Percentiles rank a stretch among this genome's conserved stretches.
phyloP scores from a whole-genome alignment of 2,113 vertebrate genomes.

The Saguinus midas region DNA sequence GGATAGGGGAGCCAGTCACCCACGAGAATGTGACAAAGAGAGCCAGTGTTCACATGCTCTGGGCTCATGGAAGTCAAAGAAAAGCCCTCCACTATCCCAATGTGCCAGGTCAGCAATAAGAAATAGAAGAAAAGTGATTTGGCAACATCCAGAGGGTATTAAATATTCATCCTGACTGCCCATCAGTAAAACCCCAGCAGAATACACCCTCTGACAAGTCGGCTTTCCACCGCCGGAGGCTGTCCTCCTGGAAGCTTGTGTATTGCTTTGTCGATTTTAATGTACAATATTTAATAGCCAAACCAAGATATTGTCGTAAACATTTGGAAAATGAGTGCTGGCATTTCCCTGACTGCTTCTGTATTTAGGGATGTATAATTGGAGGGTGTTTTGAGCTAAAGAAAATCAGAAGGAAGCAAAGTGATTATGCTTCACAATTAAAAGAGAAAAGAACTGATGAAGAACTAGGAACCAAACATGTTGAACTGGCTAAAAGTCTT shows the following conservation, averaged over 20 bases:
- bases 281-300: constrained; percentile 69
- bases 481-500: background rate
- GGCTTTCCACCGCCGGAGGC: constrained; percentile 49
- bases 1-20: background rate
- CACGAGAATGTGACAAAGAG: background rate
- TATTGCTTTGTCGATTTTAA: constrained; percentile 74
- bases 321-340: constrained; percentile 66
- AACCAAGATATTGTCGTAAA: constrained; percentile 55
- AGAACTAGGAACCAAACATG: background rate
- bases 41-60: background rate
- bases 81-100: background rate
- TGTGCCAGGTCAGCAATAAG: constrained; percentile 68
- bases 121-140: constrained; percentile 57
- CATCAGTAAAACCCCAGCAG: constrained; percentile 69
- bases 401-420: constrained; percentile 59
- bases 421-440: background rate
- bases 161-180: constrained; percentile 74
- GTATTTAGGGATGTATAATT: constrained; percentile 52
- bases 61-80: background rate
- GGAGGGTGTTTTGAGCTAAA: constrained; percentile 19
- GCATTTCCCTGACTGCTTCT: constrained; percentile 68
- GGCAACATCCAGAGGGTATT: constrained; percentile 65
- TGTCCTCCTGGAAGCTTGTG: constrained; percentile 66
- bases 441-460: constrained; percentile 24
- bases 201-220: constrained; percentile 50